Percentiles rank a stretch among this genome's conserved stretches.
Conservation (phyloP, 2,113 vertebrate genomes). For the Neolamprologus longior region DNA sequence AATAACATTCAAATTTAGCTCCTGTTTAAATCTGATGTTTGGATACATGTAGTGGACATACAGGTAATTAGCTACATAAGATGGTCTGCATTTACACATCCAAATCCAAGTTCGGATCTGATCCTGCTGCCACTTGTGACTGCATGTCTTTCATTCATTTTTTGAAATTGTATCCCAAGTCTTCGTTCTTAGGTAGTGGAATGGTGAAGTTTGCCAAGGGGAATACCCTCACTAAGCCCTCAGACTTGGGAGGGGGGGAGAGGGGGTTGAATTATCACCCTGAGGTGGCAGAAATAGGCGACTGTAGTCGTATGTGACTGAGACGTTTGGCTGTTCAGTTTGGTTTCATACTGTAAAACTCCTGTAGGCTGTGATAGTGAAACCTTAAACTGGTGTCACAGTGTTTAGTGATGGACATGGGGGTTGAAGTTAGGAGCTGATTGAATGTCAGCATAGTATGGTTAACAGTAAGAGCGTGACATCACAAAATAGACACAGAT, state of each 20-base stretch:
- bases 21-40: background rate
- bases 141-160: conserved; percentile 6
- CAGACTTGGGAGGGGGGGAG: background rate
- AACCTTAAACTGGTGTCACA: background rate
- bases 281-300: background rate
- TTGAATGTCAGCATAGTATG: background rate
- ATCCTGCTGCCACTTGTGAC: background rate
- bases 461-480: background rate
- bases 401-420: background rate
- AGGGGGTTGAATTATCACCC: conserved; percentile 16
- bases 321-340: background rate
- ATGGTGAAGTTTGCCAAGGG: background rate
- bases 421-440: background rate
- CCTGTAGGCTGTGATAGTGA: background rate
- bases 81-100: background rate
- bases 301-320: background rate
- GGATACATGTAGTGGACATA: background rate
- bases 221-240: conserved; percentile 29
- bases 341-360: background rate
- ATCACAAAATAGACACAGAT: background rate
- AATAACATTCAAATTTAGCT: background rate
- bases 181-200: background rate
- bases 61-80: background rate
- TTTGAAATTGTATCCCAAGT: background rate
- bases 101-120: background rate